A percentile compares a stretch with the other conserved stretches of the same genome.
Evolutionary conservation across 2,797 vertebrate genomes (phyloP).

Genomic region (Pteropus rufus): DNA sequence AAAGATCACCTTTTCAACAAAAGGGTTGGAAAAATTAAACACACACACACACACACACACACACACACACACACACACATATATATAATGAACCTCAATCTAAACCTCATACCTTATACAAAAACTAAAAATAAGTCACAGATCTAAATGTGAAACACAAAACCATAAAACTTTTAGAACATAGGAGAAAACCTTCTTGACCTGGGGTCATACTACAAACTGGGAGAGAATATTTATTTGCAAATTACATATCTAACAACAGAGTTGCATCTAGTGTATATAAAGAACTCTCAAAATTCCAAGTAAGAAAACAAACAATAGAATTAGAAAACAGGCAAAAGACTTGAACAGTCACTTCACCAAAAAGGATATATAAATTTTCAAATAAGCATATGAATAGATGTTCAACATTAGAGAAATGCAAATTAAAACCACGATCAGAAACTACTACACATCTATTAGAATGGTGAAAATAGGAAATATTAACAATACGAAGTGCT

Average conservation of each 20-base stretch:
- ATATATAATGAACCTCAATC: background rate
- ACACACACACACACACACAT: no score
- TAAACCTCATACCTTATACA: background rate
- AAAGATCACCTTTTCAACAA: slow-evolving; percentile 16
- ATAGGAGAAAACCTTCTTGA: background rate
- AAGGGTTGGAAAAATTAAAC: background rate
- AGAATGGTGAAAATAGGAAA: slow-evolving; percentile 14
- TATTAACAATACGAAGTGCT: background rate
- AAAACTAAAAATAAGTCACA: slow-evolving; percentile 38
- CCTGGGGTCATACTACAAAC: background rate
- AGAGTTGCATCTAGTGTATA: background rate
- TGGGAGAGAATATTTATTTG: background rate
- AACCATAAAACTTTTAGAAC: background rate
- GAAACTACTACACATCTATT: background rate
- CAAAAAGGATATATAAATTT: background rate
- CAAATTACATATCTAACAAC: background rate
- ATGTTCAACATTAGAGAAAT: background rate
- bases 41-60: background rate
- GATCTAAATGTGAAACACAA: slow-evolving; percentile 24
- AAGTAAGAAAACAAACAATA: background rate
- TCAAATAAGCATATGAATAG: background rate
- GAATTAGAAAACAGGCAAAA: slow-evolving; percentile 17
- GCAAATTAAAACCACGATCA: background rate
- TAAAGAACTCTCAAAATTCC: background rate
- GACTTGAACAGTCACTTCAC: background rate